These are phyloP conservation scores for Leptobrachium ailaonicum DNA, from an alignment of 2,113 vertebrate species.

Conservation along the genomic window DNA sequence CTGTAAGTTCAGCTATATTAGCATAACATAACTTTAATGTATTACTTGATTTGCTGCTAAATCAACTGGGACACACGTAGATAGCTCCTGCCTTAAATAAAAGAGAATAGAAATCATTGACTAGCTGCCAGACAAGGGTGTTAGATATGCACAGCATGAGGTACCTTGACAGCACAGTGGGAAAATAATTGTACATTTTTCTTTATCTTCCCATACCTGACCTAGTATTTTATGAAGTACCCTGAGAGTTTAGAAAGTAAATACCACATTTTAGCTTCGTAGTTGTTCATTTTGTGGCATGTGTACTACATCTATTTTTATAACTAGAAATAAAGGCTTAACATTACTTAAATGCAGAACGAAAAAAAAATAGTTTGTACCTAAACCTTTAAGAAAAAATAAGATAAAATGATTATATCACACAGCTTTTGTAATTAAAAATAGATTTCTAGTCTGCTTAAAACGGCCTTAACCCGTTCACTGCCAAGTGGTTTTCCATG, in stretches of 20 bases:
- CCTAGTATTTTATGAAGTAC: constrained; percentile 56
- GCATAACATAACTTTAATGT: constrained; percentile 54
- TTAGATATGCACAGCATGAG: constrained; percentile 67
- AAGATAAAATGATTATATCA: background rate
- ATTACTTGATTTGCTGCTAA: constrained; percentile 62
- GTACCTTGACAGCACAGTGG: constrained; percentile 63
- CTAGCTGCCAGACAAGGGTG: constrained; percentile 61
- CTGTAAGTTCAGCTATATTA: background rate
- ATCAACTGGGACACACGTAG: constrained; percentile 60
- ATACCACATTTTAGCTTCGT: constrained; percentile 56
- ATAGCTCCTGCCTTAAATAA: constrained; percentile 56
- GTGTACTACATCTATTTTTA: constrained; percentile 53
- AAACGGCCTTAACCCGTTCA: too few species aligned
- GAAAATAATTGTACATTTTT: constrained; percentile 65
- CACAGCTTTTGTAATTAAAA: too few species aligned
- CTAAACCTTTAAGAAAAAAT: background rate
- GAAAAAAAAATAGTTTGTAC: background rate
- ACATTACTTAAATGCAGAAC: background rate
- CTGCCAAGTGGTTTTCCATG: too few species aligned
- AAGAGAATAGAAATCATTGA: constrained; percentile 66
- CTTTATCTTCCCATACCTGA: constrained; percentile 59
- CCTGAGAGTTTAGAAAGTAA: constrained; percentile 56
- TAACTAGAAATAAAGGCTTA: constrained; percentile 49
- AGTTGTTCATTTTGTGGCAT: constrained; percentile 63
- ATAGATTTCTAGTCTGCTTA: too few species aligned